These are phyloP conservation scores for Coreoperca whiteheadi DNA, from an alignment of 2,113 vertebrate genomes.

Conservation along the genomic window DNA sequence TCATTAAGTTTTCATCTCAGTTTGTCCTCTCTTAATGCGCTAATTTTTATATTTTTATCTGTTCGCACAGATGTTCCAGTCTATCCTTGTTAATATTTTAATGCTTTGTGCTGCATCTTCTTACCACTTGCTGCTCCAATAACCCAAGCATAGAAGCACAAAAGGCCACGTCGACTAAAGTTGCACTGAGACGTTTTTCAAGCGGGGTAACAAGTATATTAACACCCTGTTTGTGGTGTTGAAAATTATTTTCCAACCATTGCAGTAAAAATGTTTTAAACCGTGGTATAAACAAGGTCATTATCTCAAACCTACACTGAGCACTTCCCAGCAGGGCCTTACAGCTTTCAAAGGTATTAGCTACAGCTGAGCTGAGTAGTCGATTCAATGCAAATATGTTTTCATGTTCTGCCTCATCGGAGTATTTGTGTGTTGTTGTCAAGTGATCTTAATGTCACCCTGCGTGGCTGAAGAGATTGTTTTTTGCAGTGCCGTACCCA, in stretches of 20 bases:
- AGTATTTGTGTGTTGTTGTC: conserved; percentile 71
- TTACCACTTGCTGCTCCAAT: background rate
- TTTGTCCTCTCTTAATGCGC: background rate
- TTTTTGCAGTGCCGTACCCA: conserved; percentile 37
- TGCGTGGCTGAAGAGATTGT: conserved; percentile 58
- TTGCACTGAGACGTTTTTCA: background rate
- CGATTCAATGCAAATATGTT: conserved; percentile 74
- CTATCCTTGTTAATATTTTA: background rate
- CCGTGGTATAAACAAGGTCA: conserved; percentile 54
- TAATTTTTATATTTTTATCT: background rate
- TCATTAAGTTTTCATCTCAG: background rate
- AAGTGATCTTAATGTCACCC: conserved; percentile 72
- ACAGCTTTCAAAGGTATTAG: conserved; percentile 66
- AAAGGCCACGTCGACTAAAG: background rate
- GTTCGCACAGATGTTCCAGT: background rate
- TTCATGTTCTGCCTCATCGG: conserved; percentile 64
- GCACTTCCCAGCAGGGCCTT: conserved; percentile 56
- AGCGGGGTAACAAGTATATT: conserved; percentile 10
- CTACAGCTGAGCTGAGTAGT: conserved; percentile 50
- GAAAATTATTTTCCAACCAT: conserved; percentile 31
- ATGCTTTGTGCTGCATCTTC: background rate
- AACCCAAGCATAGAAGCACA: background rate
- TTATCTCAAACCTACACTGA: conserved; percentile 61
- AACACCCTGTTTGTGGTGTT: background rate
- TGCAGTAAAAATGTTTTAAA: conserved; percentile 52